Evolutionary conservation across 2,888 invertebrate species (phyloP).

Genomic region (Ecdyonurus torrentis): DNA sequence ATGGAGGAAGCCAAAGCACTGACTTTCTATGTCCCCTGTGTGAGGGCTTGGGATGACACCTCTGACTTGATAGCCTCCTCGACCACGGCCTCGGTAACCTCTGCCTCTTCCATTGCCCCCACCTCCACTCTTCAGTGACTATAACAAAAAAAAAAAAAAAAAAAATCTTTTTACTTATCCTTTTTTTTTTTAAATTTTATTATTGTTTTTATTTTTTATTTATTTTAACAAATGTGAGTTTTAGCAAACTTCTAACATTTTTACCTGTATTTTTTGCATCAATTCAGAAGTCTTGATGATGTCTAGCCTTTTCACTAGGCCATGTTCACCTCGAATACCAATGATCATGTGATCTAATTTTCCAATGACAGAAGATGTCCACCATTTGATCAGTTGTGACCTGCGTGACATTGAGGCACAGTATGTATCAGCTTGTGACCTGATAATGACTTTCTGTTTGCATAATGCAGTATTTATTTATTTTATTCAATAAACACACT

Average conservation of each 20-base stretch:
- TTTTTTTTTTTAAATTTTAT: too few species aligned
- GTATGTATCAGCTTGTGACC: background rate
- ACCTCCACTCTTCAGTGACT: too few species aligned
- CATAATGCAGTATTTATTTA: background rate
- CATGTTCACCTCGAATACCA: background rate
- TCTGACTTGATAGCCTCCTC: background rate
- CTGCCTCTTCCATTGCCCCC: background rate
- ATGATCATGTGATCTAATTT: background rate
- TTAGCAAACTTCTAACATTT: background rate
- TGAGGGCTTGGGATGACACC: too few species aligned
- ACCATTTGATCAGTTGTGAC: background rate
- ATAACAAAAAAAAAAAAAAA: too few species aligned
- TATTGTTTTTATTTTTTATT: too few species aligned
- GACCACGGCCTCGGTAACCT: background rate
- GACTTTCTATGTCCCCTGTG: too few species aligned
- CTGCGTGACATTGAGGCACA: background rate
- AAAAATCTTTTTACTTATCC: too few species aligned
- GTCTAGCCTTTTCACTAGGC: background rate
- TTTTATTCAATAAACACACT: too few species aligned
- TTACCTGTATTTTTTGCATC: background rate
- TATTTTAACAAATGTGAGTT: too few species aligned
- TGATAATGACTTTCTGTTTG: too few species aligned
- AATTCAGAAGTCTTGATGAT: background rate
- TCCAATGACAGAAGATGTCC: background rate
- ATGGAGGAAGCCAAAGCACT: background rate